Evolutionary conservation across 2,113 vertebrate species (phyloP), one percentile per base, ranked within the genome.

Genomic region (Carettochelys insculpta): DNA sequence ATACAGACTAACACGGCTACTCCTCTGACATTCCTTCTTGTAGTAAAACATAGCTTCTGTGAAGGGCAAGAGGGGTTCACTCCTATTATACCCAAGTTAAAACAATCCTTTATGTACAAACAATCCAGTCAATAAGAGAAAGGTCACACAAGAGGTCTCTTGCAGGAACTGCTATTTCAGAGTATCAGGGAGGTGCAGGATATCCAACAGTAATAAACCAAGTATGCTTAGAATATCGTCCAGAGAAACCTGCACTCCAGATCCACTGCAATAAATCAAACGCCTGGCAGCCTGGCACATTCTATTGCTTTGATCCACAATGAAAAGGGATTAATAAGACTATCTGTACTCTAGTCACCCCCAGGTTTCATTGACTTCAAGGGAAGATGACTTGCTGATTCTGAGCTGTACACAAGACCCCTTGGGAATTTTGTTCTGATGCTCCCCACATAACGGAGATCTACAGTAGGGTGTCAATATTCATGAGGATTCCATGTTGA

Each of bases 261-360:
- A 85, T 83, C 92, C 68, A 77, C 73, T 94, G 90, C 47, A 56
- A 91, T 54, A 80, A 92, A 94, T 73, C n/a, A 50, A 38, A 89
- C 34, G 91, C 78, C 83, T 93, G 92, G 88, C 90, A 92, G 76
- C 38, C 48, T 86, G 13, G 3, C 85, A 82, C 94, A 93, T 87
- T 90, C 77, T n/a, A 84, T 77, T 56, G 92, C 94, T 95, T 95
- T 97, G 92, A 96, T 94, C 91, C 88, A 90, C 80, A 84, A 84
- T 51, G 81, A 86, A 84, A 88, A 93, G 92, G 87, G 87, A 92
- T 92, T n/a, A 95, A 89, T 85, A 90, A 93, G 89, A 48, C 90
- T 84, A 71, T 24, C 24, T 0, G 0, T 84, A 65, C 61, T 94
- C 8, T 65, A 25, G 48, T 81, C 90, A 80, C 81, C 41, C 68